These are phyloP conservation scores for Ametastegia equiseti DNA, from an alignment of 2,888 invertebrate genomes.

Conservation along the genomic window DNA sequence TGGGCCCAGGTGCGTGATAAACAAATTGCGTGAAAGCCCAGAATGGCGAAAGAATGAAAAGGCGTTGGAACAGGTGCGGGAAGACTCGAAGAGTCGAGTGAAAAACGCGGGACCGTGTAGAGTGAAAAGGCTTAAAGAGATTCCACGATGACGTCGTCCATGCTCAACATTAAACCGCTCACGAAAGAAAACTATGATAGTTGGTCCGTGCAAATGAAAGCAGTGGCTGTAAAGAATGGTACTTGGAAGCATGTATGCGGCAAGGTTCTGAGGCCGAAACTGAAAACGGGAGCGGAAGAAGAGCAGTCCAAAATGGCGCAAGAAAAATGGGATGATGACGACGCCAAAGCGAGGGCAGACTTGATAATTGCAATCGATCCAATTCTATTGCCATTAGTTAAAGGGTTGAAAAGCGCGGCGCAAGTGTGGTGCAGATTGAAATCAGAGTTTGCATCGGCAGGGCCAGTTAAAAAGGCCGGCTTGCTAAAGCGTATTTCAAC, in stretches of 20 bases:
- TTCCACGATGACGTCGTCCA: background rate
- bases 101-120: background rate
- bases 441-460: background rate
- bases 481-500: background rate
- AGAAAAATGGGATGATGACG: no score
- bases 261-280: background rate
- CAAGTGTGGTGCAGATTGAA: no score
- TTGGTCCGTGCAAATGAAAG: background rate
- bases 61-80: no score
- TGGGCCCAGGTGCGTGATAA: background rate
- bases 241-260: background rate
- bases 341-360: no score
- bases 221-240: background rate
- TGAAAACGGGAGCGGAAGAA: no score
- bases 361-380: no score
- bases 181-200: background rate
- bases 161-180: background rate
- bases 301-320: no score
- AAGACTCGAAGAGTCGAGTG: no score
- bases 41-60: background rate
- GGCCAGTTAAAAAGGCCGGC: background rate
- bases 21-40: background rate
- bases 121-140: background rate
- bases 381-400: no score
- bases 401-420: no score